Conservation (phyloP, 2,797 vertebrate genomes). For the Cynodonichthys magdalenae region DNA sequence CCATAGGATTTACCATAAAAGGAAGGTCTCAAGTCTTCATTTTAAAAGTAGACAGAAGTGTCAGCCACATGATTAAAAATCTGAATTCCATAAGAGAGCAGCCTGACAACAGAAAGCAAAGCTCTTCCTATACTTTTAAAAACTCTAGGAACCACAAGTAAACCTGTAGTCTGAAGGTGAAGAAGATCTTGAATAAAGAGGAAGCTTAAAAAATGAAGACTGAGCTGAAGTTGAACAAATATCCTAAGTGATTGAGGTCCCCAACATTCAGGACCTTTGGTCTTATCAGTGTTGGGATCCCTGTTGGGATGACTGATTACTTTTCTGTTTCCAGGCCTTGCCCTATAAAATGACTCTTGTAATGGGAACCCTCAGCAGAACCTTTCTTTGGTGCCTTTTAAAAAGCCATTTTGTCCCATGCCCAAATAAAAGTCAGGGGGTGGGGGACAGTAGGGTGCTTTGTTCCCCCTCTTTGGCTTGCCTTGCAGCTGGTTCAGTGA, state of each 20-base stretch:
- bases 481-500: constrained; percentile 64
- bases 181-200: too few species aligned
- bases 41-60: too few species aligned
- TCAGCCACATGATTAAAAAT: too few species aligned
- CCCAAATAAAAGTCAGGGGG: constrained; percentile 33
- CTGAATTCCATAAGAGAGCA: too few species aligned
- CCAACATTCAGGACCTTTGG: constrained; percentile 32
- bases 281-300: constrained; percentile 47
- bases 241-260: neutral
- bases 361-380: constrained; percentile 50
- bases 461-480: constrained; percentile 58
- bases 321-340: constrained; percentile 41
- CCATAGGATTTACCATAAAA: too few species aligned
- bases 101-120: too few species aligned
- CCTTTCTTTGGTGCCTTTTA: constrained; percentile 62
- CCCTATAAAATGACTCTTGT: constrained; percentile 48
- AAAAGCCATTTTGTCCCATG: constrained; percentile 63
- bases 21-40: too few species aligned
- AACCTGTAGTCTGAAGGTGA: too few species aligned
- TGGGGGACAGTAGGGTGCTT: constrained; percentile 59
- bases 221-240: constrained; percentile 17
- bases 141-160: too few species aligned
- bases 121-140: too few species aligned
- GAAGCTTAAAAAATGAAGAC: constrained; percentile 10
- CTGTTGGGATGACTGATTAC: constrained; percentile 55